Percentiles rank a stretch among this genome's conserved stretches.
Conservation (phyloP, 2,888 invertebrate species). For the Scrobipalpa atriplicella region DNA sequence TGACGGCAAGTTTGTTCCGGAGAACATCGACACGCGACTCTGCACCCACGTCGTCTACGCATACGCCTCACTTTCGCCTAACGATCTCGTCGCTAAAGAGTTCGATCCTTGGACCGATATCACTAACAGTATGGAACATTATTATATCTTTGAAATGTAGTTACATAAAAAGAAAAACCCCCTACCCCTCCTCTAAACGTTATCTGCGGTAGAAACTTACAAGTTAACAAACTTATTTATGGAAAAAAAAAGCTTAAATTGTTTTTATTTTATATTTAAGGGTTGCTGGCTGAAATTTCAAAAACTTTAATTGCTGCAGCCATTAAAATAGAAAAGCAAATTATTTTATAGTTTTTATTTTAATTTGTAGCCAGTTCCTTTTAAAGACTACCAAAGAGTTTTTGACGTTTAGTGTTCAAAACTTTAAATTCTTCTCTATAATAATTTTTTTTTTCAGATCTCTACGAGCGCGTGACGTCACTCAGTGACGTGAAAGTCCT, state of each 20-base stretch:
- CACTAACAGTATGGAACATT: constrained; percentile 83
- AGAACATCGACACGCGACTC: constrained; percentile 89
- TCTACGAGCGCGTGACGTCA: constrained; percentile 90
- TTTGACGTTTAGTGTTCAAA: too few species aligned
- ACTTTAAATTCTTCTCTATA: neutral
- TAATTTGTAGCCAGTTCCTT: neutral
- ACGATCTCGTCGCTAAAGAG: constrained; percentile 88
- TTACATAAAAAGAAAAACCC: too few species aligned
- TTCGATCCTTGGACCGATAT: constrained; percentile 95
- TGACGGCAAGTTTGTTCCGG: constrained; percentile 93
- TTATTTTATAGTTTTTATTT: neutral
- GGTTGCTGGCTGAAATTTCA: too few species aligned
- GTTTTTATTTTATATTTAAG: too few species aligned
- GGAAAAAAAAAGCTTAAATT: too few species aligned
- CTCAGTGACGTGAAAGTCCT: constrained; percentile 86
- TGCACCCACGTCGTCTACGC: constrained; percentile 96
- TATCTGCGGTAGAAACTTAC: too few species aligned
- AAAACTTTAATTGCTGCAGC: too few species aligned
- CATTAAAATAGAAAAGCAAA: too few species aligned
- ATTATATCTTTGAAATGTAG: too few species aligned
- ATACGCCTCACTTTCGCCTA: constrained; percentile 93
- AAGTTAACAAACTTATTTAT: too few species aligned
- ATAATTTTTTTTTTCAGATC: constrained; percentile 80
- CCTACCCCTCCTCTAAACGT: too few species aligned
- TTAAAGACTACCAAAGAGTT: too few species aligned